Conservation (phyloP, 1,140 invertebrate genomes). For the Gonioctena quinquepunctata region DNA sequence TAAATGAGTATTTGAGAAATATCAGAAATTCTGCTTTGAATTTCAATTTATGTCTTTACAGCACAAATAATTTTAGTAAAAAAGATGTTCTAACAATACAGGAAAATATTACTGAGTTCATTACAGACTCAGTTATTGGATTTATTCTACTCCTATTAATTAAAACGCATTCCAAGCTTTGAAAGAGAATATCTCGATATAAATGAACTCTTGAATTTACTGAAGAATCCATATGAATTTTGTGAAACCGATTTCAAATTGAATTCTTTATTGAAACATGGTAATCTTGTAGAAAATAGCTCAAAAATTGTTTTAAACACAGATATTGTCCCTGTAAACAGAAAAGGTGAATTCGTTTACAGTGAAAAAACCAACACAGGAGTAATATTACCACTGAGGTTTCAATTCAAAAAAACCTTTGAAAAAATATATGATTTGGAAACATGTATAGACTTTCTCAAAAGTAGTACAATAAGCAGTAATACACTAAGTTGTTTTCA, state of each 20-base stretch:
- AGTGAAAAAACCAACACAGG: slow-evolving; percentile 15
- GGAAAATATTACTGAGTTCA: not conserved
- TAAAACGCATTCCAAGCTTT: slow-evolving; percentile 16
- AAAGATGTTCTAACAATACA: slow-evolving; percentile 26
- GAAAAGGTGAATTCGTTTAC: slow-evolving; percentile 13
- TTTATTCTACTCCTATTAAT: no score
- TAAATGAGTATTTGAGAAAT: no score
- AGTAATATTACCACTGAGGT: slow-evolving; percentile 24
- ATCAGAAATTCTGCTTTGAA: not conserved
- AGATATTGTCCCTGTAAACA: slow-evolving; percentile 5
- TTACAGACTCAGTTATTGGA: no score
- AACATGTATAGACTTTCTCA: slow-evolving; percentile 4
- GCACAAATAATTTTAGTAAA: slow-evolving; percentile 30
- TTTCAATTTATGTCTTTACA: slow-evolving; percentile 8
- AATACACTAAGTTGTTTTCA: slow-evolving; percentile 18
- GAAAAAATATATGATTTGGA: slow-evolving; percentile 17
- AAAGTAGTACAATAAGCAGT: slow-evolving; percentile 11
- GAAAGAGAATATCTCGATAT: not conserved
- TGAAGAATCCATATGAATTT: slow-evolving; percentile 1
- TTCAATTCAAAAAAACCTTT: slow-evolving; percentile 26
- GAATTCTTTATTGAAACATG: not conserved
- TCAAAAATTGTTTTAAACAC: slow-evolving; percentile 25
- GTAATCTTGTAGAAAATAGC: slow-evolving; percentile 1
- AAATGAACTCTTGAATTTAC: slow-evolving; percentile 4
- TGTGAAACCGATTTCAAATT: slow-evolving; percentile 21